Evolutionary conservation across 2,797 vertebrate genomes (phyloP).

Genomic region (Poliocrania exsul): DNA sequence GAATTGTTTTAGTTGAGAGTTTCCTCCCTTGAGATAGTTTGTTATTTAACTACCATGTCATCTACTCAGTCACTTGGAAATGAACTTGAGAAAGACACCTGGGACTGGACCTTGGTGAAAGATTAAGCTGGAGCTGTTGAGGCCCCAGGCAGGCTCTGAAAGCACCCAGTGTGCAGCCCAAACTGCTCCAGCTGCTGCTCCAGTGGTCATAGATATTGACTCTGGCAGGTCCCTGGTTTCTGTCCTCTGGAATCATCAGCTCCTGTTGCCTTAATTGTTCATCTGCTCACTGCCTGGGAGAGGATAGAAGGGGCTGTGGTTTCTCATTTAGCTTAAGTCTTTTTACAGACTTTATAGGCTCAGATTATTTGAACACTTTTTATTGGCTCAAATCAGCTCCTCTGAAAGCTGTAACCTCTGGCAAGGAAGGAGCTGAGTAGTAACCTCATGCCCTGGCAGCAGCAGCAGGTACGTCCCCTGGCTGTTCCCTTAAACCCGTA

Average conservation of each 20-base stretch:
- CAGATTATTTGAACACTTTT: background rate
- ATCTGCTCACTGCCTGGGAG: background rate
- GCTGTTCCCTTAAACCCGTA: background rate
- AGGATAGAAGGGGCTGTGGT: background rate
- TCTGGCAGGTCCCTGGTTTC: background rate
- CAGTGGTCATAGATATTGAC: accelerated
- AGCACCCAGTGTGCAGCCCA: background rate
- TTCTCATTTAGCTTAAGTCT: background rate
- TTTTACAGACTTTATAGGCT: background rate
- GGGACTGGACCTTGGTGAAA: background rate
- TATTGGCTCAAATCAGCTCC: background rate
- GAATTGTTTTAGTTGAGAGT: background rate
- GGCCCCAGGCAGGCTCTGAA: background rate
- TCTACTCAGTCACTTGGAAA: background rate
- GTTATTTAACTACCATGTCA: background rate
- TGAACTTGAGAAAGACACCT: background rate
- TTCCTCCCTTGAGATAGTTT: background rate
- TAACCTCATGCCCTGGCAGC: background rate
- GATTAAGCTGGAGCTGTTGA: background rate
- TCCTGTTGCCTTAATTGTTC: slow-evolving; percentile 1
- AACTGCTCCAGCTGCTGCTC: background rate
- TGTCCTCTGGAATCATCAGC: background rate
- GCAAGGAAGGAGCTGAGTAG: background rate
- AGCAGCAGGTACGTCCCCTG: background rate
- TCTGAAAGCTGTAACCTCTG: background rate